Base-by-base conservation (phyloP, 2,113 vertebrate genomes). In the Chunga burmeisteri region DNA sequence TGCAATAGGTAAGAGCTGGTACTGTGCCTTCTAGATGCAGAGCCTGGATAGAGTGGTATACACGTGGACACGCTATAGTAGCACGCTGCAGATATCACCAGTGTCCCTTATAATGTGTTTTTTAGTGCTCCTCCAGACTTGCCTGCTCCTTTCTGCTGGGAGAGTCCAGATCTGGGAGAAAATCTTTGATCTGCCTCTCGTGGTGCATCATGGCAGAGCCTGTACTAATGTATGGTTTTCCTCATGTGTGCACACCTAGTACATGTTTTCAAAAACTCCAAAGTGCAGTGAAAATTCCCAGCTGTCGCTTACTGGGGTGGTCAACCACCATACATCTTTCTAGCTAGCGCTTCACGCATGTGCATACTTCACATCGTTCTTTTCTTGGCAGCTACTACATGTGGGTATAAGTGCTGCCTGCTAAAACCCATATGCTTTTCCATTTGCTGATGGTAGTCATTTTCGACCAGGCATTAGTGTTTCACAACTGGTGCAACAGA, bases 21-120 rank as follows among this genome's bases (percentile, higher is more conserved):
- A 4, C 66, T 74, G 2, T 40, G 36, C 46, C 62, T 83, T 68
- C 13, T 58, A 49, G 44, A 6, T 29, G 63, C n/a, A 68, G 38
- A 36, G n/a, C 44, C 49, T 52, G 38, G n/a, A 8, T 3, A 13
- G 30, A 53, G 20, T 15, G 40, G 5, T 58, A 11, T 13, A 10
- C 36, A 11, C 40, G 5, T 17, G 53, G 53, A 2, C 53, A 18
- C 0, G 2, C 44, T 29, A 1, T 19, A n/a, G 77, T 8, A 59
- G 58, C 50, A 58, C 53, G 7, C 63, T 68, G 70, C 19, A 49
- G 13, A 26, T 75, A 27, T 10, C 71, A 63, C 29, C 62, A 21
- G 15, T 27, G 47, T 70, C 47, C 61, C 40, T 74, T 38, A 36
- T 0, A 16, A 49, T 5, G 25, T 36, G 14, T 26, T 67, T 74